phyloP scores from a whole-genome alignment of 2,113 vertebrate genomes.

The Pachypanchax playfairii region DNA sequence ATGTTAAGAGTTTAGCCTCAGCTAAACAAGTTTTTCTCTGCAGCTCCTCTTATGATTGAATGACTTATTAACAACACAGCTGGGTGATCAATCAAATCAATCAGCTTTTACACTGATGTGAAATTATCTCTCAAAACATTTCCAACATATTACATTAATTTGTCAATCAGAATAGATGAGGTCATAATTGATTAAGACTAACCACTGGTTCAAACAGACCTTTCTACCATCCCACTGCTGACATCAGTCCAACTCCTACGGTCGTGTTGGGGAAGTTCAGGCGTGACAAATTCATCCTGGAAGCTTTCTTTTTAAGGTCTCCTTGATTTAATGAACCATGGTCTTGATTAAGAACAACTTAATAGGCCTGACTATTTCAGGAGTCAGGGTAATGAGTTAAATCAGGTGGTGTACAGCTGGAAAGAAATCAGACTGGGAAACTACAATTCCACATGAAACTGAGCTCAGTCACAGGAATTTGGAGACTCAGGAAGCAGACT shows the following conservation, averaged over 20 bases:
- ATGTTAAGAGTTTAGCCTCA: too few species aligned
- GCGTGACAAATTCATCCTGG: constrained; percentile 23
- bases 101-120: background rate
- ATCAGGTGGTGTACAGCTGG: constrained; percentile 62
- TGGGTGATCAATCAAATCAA: constrained; percentile 15
- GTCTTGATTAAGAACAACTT: constrained; percentile 71
- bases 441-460: background rate
- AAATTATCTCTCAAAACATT: constrained; percentile 9
- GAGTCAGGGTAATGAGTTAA: constrained; percentile 70
- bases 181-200: background rate
- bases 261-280: constrained; percentile 21
- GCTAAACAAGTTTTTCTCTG: too few species aligned
- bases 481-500: background rate
- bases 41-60: too few species aligned
- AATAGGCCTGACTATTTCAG: constrained; percentile 71
- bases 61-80: constrained; percentile 4
- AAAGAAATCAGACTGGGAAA: constrained; percentile 31
- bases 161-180: constrained; percentile 9
- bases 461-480: background rate
- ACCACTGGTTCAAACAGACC: constrained; percentile 8
- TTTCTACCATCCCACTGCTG: constrained; percentile 2
- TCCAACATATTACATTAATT: background rate
- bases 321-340: constrained; percentile 62
- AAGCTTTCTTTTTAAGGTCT: constrained; percentile 44
- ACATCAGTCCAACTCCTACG: background rate